These are phyloP conservation scores for Athalia rosae DNA, from an alignment of 2,888 invertebrate species.

Conservation along the genomic window DNA sequence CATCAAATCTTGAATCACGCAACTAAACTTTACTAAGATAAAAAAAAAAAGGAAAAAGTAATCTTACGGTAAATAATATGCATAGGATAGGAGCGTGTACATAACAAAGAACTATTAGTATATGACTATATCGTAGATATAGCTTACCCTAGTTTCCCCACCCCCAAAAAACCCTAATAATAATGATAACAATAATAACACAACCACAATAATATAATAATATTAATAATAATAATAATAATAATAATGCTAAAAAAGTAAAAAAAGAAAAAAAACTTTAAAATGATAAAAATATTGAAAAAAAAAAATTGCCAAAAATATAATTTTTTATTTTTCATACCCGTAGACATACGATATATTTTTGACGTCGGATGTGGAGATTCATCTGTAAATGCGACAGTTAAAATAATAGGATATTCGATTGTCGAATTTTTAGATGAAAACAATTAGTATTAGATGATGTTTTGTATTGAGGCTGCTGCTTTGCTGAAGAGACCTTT, in stretches of 20 bases:
- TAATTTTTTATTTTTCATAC: constrained; percentile 61
- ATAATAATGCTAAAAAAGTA: constrained; percentile 51
- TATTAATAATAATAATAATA: constrained; percentile 45
- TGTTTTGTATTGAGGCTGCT: constrained; percentile 43
- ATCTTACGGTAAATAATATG: constrained; percentile 9
- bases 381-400: constrained; percentile 36
- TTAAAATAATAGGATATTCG: constrained; percentile 8
- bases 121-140: constrained; percentile 42
- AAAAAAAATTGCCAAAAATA: constrained; percentile 57
- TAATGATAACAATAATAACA: constrained; percentile 27
- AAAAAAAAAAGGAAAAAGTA: too few species aligned
- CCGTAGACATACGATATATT: constrained; percentile 56
- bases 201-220: constrained; percentile 47
- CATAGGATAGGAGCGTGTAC: constrained; percentile 45
- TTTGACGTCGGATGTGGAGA: constrained; percentile 51
- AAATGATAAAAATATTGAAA: constrained; percentile 49
- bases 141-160: constrained; percentile 39
- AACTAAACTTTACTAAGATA: constrained; percentile 23
- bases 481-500: constrained; percentile 34
- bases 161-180: constrained; percentile 22
- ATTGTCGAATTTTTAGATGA: constrained; percentile 31
- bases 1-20: constrained; percentile 14
- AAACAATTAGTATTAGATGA: constrained; percentile 44
- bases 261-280: constrained; percentile 50
- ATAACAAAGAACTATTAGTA: constrained; percentile 51